These are phyloP conservation scores for Leptinotarsa texana DNA, from an alignment of 1,140 invertebrate genomes.

Conservation along the genomic window DNA sequence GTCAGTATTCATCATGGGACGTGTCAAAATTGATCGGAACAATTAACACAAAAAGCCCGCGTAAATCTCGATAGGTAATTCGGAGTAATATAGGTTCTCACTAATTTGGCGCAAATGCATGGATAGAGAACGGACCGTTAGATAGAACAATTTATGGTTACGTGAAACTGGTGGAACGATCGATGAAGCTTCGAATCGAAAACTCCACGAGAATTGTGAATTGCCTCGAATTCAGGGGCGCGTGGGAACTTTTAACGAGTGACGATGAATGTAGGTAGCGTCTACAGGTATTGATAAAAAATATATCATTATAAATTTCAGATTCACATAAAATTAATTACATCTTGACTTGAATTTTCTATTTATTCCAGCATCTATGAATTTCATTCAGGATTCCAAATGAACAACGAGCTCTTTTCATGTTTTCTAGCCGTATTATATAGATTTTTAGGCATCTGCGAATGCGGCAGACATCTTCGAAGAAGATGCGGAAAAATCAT, in stretches of 20 bases:
- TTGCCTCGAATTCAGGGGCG: not conserved
- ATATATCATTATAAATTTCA: no score
- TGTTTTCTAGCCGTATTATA: no score
- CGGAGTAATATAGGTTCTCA: constrained; percentile 38
- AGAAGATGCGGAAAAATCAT: no score
- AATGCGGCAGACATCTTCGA: no score
- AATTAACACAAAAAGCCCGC: constrained; percentile 41
- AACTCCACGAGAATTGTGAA: constrained; percentile 2
- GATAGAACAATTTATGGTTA: constrained; percentile 39
- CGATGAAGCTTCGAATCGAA: constrained; percentile 23
- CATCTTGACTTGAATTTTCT: no score
- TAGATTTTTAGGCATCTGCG: no score
- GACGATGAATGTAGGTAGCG: no score
- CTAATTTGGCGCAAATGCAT: constrained; percentile 35
- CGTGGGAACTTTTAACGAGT: not conserved
- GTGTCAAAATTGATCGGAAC: constrained; percentile 25
- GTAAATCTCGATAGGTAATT: constrained; percentile 43
- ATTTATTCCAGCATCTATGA: no score
- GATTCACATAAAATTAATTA: no score
- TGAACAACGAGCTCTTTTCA: no score
- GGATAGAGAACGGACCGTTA: constrained; percentile 22
- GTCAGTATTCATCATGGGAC: constrained; percentile 7
- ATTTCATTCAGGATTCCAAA: no score
- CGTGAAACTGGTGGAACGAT: constrained; percentile 24
- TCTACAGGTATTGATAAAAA: no score